These are phyloP conservation scores for human DNA, from an alignment of 2,113 vertebrate genomes.

Conservation along the genomic window DNA sequence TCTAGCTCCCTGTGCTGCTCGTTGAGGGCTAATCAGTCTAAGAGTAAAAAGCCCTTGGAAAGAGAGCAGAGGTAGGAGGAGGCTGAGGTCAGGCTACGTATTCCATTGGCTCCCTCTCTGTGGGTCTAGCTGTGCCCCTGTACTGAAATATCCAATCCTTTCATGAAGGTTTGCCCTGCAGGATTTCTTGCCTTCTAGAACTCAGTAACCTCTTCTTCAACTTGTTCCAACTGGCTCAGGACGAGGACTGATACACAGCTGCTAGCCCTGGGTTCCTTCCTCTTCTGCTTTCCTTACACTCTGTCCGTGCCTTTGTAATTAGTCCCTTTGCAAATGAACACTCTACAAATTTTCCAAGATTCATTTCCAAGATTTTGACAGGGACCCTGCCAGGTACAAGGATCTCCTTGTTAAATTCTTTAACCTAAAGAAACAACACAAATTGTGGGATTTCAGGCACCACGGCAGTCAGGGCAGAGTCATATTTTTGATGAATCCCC, in stretches of 20 bases:
- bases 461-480: rapidly evolving
- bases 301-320: not conserved
- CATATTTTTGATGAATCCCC: not conserved
- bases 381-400: not conserved
- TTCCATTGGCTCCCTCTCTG: not conserved
- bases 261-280: no score
- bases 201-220: not conserved
- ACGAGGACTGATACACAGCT: no score
- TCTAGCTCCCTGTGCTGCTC: not conserved
- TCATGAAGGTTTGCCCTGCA: not conserved
- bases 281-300: no score
- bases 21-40: not conserved
- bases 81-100: rapidly evolving
- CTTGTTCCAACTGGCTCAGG: not conserved
- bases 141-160: not conserved
- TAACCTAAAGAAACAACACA: not conserved
- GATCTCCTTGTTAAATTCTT: not conserved
- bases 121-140: no score
- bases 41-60: not conserved
- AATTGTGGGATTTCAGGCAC: not conserved
- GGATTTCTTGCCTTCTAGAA: not conserved
- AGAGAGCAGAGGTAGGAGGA: not conserved
- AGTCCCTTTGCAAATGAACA: not conserved
- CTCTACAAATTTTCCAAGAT: not conserved
- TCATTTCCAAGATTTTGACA: not conserved